Conservation (phyloP, 1,140 invertebrate species). For the Lanistes nyassanus region DNA sequence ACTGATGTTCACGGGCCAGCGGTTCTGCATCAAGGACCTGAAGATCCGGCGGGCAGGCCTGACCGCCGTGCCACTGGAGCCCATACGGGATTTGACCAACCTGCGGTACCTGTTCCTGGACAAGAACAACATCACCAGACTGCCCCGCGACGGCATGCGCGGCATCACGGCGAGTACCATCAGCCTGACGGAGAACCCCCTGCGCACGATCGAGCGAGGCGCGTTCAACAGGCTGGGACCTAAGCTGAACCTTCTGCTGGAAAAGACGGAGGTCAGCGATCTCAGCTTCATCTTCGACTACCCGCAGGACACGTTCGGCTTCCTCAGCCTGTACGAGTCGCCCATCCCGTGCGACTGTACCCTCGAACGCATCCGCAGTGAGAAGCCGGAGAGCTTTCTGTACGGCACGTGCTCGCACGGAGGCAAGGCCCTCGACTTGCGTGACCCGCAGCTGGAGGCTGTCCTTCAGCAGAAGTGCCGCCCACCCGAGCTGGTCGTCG, state of each 20-base stretch:
- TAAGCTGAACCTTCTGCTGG: constrained; percentile 14
- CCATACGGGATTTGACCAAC: constrained; percentile 10
- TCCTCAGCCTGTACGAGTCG: constrained; percentile 20
- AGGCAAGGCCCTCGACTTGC: constrained; percentile 13
- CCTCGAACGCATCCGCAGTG: constrained; percentile 1
- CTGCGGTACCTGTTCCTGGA: constrained; percentile 23
- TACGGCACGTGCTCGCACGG: constrained; percentile 23
- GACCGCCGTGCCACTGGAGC: constrained; percentile 15
- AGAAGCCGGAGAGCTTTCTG: constrained; percentile 6
- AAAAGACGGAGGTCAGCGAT: constrained; percentile 22
- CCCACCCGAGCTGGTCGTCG: not conserved
- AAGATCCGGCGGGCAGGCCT: constrained; percentile 15
- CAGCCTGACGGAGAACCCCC: constrained; percentile 19
- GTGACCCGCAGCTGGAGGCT: constrained; percentile 13
- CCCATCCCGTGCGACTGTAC: constrained; percentile 24
- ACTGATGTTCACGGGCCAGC: constrained; percentile 26
- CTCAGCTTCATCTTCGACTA: constrained; percentile 21
- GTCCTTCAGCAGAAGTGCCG: constrained; percentile 14
- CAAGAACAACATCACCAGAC: constrained; percentile 24
- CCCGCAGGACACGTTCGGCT: constrained; percentile 15
- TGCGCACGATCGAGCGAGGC: constrained; percentile 11
- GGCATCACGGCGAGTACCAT: constrained; percentile 18
- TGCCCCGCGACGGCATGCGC: constrained; percentile 3
- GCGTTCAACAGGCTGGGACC: constrained; percentile 19
- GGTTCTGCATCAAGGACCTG: constrained; percentile 23